Base-by-base conservation (phyloP, 2,797 vertebrate species). In the Urocyon cinereoargenteus region DNA sequence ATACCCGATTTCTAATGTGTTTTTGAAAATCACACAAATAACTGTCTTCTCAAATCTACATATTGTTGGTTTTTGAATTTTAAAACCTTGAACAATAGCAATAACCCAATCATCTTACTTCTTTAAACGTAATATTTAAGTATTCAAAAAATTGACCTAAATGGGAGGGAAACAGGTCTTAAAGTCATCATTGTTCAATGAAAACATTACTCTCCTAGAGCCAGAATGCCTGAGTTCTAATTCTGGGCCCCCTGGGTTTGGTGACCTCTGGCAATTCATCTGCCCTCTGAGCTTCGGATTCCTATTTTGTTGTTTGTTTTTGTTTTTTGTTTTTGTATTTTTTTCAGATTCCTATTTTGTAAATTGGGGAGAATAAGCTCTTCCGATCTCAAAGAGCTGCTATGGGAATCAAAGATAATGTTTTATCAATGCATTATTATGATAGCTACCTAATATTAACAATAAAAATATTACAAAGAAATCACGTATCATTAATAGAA, bases 1-100 rank as follows among this genome's bases (percentile, higher is more conserved):
- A 31, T 28, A 64, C 18, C 73, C 34, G 28, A 31, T 84, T 45
- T 53, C 40, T 91, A 78, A 15, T 5, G 2, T 51, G 70, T 66
- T 57, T 94, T 82, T 77, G 64, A 34, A 53, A 97, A 40, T 75
- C 45, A 77, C 34, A 86, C 70, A 87, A 57, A 16, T 72, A 87
- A 75, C 45, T 22, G 51, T 53, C 57, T 40, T 26, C 53, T 36
- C 51, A 81, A 91, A 81, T 91, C 72, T 62, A 86, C 85, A 82
- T 82, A 73, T 21, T 1, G 7, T 34, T 26, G 36, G 18, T 34
- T 95, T 75, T 91, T 79, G 13, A 81, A 31, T 24, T 68, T 16
- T 84, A 85, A 51, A 19, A 57, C 31, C 34, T 62, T 81, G 26
- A 87, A 55, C 31, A 31, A 55, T 28, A 96, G 66, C n/a, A 26